Evolutionary conservation across 2,113 vertebrate genomes (phyloP).

Genomic region (Dicaeum eximium): DNA sequence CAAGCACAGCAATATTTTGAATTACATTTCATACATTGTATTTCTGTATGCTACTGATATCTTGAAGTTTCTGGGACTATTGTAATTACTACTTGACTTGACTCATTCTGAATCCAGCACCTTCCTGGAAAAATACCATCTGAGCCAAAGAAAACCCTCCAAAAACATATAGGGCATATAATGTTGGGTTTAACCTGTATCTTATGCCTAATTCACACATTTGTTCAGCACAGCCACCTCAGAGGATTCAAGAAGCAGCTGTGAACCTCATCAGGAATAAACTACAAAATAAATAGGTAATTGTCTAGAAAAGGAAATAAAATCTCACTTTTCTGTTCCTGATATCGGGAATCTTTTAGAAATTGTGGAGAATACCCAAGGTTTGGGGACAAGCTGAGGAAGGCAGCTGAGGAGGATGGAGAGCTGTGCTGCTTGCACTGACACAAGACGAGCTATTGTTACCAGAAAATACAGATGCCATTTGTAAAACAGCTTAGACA

Average conservation of each 20-base stretch:
- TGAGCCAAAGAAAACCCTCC: background rate
- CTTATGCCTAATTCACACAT: background rate
- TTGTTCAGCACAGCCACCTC: background rate
- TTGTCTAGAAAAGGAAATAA: background rate
- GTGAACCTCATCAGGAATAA: background rate
- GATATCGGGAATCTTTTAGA: background rate
- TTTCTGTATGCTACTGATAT: background rate
- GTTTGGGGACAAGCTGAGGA: background rate
- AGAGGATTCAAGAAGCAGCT: background rate
- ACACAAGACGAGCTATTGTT: background rate
- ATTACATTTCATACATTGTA: conserved; percentile 3
- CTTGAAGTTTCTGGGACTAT: background rate
- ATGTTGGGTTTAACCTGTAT: background rate
- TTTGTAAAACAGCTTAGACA: background rate
- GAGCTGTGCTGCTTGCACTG: background rate
- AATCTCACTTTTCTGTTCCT: background rate
- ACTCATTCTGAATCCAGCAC: background rate
- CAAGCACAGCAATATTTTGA: background rate
- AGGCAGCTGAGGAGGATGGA: background rate
- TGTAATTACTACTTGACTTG: conserved; percentile 8
- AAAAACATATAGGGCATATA: background rate
- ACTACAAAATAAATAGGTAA: background rate
- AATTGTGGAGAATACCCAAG: background rate
- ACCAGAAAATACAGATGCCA: conserved; percentile 8
- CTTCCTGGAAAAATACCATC: background rate